Base-by-base conservation (phyloP, 2,113 vertebrate genomes). In the Oncorhynchus masou region DNA sequence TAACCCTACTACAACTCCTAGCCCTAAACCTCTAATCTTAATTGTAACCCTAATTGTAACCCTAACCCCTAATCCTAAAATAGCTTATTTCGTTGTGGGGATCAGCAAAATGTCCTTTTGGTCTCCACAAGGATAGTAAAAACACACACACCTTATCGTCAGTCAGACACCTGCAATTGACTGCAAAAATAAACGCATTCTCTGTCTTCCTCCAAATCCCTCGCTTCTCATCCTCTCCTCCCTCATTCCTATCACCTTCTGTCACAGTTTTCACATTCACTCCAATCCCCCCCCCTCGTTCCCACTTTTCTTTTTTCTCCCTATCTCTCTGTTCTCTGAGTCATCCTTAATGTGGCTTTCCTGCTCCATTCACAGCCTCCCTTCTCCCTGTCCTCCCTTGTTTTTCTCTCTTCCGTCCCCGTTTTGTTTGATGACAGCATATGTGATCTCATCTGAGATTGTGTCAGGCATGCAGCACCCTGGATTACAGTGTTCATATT, bases 261-360 rank as follows among this genome's bases (percentile, higher is more conserved):
- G 54, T 39, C 51, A 8, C 12, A 31, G 13, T 39, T 27, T 31
- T 66, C 34, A 31, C 29, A 19, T 64, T 73, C 39, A 25, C 49
- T 45, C 31, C 12, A 24, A 11, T 51, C n/a, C 64, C 39, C n/a
- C 15, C 45, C 6, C 11, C 66, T n/a, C 54, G 20, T 39, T 39
- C 4, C 25, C 51, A 51, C 54, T 57, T 27, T 57, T 71, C 49
- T 8, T 19, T 71, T 51, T 19, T 16, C 24, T 15, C 24, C n/a
- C 15, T 22, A 59, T n/a, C 22, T 57, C n/a, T 74, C 67, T 71
- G 59, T 59, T 71, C 64, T 76, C 64, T 62, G 27, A 34, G 60
- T 67, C 45, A 49, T 48, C 8, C 20, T 69, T 25, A 45, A 24
- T 49, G 68, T 48, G n/a, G 29, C 31, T 34, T 68, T 68, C 67